A percentile compares a stretch with the other conserved stretches of the same genome.
Conservation (phyloP, 2,113 vertebrate species). For the Laticauda colubrina region DNA sequence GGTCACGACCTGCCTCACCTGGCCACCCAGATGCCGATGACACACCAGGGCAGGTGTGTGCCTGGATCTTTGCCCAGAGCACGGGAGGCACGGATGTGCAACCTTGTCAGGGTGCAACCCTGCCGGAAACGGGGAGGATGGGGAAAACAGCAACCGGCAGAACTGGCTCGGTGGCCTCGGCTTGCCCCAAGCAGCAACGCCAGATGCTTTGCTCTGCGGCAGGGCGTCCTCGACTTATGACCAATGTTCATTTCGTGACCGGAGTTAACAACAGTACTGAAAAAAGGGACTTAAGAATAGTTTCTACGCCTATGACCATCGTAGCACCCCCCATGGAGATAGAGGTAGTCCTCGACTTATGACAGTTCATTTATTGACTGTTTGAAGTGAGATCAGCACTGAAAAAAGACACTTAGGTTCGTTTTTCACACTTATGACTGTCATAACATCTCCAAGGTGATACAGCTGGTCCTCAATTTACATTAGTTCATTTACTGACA, state of each 20-base stretch:
- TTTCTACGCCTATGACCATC: too few relatives aligned
- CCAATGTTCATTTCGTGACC: fast-evolving
- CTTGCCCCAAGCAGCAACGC: too few relatives aligned
- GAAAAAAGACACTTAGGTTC: background rate
- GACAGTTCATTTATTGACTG: too few relatives aligned
- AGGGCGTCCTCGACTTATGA: background rate
- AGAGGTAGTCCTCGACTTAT: too few relatives aligned
- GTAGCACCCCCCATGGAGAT: too few relatives aligned
- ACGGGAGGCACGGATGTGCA: background rate
- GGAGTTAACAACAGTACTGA: background rate
- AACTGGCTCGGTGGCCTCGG: background rate
- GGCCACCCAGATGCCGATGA: background rate
- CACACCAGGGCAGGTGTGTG: background rate
- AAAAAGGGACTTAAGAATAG: too few relatives aligned
- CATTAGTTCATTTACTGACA: too few relatives aligned
- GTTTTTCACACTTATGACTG: background rate
- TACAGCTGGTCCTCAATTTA: too few relatives aligned
- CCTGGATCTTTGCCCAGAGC: background rate
- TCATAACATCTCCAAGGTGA: too few relatives aligned
- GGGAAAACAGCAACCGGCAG: background rate
- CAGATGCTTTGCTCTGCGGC: background rate
- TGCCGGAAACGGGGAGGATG: background rate
- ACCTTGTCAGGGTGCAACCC: background rate
- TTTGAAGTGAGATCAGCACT: too few relatives aligned
- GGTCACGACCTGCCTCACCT: background rate